These are phyloP conservation scores for Avahi laniger DNA, from an alignment of 2,797 vertebrate species.

Conservation along the genomic window DNA sequence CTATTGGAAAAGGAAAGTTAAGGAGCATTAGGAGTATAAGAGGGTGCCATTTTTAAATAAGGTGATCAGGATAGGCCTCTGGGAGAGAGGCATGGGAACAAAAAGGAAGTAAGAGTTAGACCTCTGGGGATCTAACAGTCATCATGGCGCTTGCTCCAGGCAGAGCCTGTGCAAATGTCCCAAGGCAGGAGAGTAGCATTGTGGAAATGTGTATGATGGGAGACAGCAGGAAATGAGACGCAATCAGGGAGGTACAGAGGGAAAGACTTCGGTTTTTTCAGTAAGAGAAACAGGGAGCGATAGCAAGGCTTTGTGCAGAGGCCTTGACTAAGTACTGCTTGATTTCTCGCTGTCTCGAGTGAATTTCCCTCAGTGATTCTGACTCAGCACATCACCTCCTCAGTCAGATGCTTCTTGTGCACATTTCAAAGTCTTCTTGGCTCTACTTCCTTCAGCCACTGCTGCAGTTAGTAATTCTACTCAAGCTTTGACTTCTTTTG, in stretches of 20 bases:
- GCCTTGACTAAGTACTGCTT: not conserved
- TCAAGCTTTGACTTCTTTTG: not conserved
- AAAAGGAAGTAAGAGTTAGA: not conserved
- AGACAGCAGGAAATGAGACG: not conserved
- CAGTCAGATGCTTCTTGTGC: not conserved
- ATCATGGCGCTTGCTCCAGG: not conserved
- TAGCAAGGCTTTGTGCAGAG: not conserved
- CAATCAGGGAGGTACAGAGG: not conserved
- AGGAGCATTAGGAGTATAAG: not conserved
- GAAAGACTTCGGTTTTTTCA: not conserved
- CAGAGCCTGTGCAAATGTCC: not conserved
- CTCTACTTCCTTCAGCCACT: not conserved
- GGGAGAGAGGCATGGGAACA: not conserved
- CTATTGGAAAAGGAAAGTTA: not conserved
- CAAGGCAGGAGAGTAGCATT: not conserved
- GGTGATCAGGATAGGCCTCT: not conserved
- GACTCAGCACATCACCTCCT: not conserved
- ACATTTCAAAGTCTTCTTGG: not conserved
- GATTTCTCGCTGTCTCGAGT: not conserved
- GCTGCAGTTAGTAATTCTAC: not conserved
- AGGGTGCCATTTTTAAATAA: not conserved
- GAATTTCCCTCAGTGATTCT: not conserved
- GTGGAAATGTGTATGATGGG: accelerated
- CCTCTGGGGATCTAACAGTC: not conserved
- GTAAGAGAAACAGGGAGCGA: not conserved